A percentile compares a stretch with the other conserved stretches of the same genome.
phyloP scores from a whole-genome alignment of 2,113 vertebrate species.

The Festucalex cinctus region DNA sequence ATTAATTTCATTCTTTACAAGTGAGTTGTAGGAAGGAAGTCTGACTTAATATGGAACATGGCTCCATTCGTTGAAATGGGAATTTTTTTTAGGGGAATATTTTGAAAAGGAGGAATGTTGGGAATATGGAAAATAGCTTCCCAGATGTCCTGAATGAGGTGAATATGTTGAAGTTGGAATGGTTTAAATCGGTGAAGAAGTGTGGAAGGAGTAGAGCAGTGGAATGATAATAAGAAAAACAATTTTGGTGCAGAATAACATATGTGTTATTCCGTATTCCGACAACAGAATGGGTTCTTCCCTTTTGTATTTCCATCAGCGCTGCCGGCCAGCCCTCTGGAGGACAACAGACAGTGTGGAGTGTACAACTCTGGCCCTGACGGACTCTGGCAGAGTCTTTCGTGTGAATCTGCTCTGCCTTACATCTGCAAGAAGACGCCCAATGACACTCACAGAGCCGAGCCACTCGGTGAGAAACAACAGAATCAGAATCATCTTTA shows the following conservation, averaged over 20 bases:
- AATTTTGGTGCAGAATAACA: background rate
- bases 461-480: constrained; percentile 78
- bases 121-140: background rate
- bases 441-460: constrained; percentile 65
- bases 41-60: background rate
- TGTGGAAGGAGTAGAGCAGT: background rate
- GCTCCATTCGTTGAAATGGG: background rate
- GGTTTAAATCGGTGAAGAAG: background rate
- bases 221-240: background rate
- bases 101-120: background rate
- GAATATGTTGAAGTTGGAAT: background rate
- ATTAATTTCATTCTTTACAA: no score
- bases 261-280: no score
- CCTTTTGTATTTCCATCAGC: constrained; percentile 34
- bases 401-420: constrained; percentile 81
- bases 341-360: constrained; percentile 77
- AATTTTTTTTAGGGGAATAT: background rate
- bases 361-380: constrained; percentile 72
- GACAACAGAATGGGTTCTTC: background rate
- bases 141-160: background rate
- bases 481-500: background rate
- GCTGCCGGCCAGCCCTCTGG: constrained; percentile 50
- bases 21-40: no score
- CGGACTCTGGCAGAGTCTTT: constrained; percentile 77
- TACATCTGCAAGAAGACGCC: constrained; percentile 89